These are phyloP conservation scores for Cotesia congregata DNA, from an alignment of 2,888 invertebrate species.

Conservation along the genomic window DNA sequence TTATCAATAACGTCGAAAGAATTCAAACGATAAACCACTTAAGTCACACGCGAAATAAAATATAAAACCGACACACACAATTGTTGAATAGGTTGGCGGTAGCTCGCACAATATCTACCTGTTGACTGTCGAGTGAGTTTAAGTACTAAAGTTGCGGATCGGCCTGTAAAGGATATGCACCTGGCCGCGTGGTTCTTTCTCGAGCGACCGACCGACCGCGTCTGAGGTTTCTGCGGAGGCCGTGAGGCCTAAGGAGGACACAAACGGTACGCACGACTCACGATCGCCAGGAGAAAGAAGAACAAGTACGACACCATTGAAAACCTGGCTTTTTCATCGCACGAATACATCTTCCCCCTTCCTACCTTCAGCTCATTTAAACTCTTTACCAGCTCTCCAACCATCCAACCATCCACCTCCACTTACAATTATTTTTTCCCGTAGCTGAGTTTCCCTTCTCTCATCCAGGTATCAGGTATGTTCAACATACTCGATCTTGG, in stretches of 20 bases:
- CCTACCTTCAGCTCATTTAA: slow-evolving; percentile 37
- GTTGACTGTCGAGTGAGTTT: background rate
- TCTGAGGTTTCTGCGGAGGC: slow-evolving; percentile 62
- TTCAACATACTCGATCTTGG: too few species aligned
- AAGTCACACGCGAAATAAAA: background rate
- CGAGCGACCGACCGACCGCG: slow-evolving; percentile 65
- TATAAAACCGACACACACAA: slow-evolving; percentile 44
- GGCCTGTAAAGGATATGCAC: slow-evolving; percentile 53
- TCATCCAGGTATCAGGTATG: too few species aligned
- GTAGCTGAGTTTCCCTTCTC: slow-evolving; percentile 42
- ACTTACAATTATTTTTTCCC: slow-evolving; percentile 35
- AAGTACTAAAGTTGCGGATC: background rate
- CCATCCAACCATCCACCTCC: slow-evolving; percentile 38
- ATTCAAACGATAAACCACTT: background rate
- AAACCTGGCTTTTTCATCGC: slow-evolving; percentile 64
- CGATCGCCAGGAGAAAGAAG: slow-evolving; percentile 56
- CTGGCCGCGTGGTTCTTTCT: slow-evolving; percentile 66
- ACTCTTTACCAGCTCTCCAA: slow-evolving; percentile 33
- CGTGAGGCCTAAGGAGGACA: slow-evolving; percentile 67
- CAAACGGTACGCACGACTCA: slow-evolving; percentile 68
- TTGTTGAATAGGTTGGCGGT: too few species aligned
- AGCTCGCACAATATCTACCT: background rate
- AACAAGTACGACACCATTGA: slow-evolving; percentile 64
- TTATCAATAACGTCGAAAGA: too few species aligned
- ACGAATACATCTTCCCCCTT: slow-evolving; percentile 52